Evolutionary conservation across 2,888 invertebrate genomes (phyloP).

Genomic region (Acronicta aceris): DNA sequence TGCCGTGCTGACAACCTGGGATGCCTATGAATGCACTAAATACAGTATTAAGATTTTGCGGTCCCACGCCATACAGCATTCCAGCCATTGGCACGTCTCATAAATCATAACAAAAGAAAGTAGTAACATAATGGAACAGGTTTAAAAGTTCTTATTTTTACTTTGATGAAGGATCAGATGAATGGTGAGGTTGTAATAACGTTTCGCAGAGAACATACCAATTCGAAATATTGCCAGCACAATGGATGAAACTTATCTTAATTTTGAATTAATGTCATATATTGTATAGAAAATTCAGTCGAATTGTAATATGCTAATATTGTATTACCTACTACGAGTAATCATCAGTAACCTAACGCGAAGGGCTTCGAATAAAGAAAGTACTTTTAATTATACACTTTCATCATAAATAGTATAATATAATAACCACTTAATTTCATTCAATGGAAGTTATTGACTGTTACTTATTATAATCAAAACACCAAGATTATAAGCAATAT

Average conservation of each 20-base stretch:
- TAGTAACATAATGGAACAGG: neutral
- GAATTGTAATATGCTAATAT: too few relatives aligned
- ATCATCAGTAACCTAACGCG: too few relatives aligned
- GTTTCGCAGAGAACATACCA: neutral
- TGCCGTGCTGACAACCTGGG: constrained; percentile 18
- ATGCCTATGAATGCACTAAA: constrained; percentile 5
- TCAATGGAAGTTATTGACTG: constrained; percentile 25
- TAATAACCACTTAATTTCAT: constrained; percentile 14
- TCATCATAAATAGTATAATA: neutral
- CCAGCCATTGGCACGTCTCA: neutral
- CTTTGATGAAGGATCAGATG: neutral
- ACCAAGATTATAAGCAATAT: constrained; percentile 31
- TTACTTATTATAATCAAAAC: constrained; percentile 35
- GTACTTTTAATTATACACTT: neutral
- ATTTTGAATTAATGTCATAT: neutral
- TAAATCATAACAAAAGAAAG: constrained; percentile 6
- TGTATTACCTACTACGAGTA: too few relatives aligned
- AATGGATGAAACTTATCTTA: constrained; percentile 5
- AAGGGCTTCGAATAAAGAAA: constrained; percentile 7
- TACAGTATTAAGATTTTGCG: constrained; percentile 7
- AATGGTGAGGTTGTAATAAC: neutral
- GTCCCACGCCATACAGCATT: constrained; percentile 11
- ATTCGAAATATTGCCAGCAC: too few relatives aligned
- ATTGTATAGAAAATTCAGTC: too few relatives aligned
- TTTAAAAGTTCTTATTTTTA: constrained; percentile 14